These are phyloP conservation scores for Parauchenoglanis punctatus DNA, from an alignment of 2,797 vertebrate species.

Conservation along the genomic window DNA sequence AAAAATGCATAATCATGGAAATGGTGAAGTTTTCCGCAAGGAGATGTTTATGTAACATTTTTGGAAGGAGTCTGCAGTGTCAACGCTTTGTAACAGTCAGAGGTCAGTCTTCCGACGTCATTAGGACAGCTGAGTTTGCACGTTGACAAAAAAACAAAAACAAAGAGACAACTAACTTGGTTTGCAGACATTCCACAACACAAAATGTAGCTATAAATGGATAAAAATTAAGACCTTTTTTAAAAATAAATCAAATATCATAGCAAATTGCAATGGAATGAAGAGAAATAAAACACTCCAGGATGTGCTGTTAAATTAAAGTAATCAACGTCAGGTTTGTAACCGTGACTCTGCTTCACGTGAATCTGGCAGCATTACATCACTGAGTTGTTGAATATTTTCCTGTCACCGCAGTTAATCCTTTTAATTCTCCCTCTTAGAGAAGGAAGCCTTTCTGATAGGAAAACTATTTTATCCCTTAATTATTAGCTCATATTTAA, in stretches of 20 bases:
- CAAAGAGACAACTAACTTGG: background rate
- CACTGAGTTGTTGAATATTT: background rate
- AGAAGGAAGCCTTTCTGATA: background rate
- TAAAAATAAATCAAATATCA: background rate
- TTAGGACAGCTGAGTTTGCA: background rate
- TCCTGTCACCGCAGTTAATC: background rate
- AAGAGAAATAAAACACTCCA: background rate
- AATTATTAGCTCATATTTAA: background rate
- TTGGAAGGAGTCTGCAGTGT: background rate
- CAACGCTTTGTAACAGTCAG: background rate
- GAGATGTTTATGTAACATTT: background rate
- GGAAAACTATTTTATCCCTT: background rate
- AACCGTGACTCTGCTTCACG: background rate
- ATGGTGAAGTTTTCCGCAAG: background rate
- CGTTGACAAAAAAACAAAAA: background rate
- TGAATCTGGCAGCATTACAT: background rate
- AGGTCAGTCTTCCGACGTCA: background rate
- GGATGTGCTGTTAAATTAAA: background rate
- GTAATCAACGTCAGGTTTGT: background rate
- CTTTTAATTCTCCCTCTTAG: background rate
- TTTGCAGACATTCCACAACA: background rate
- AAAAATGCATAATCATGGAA: background rate
- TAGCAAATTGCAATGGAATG: background rate
- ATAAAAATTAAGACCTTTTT: background rate
- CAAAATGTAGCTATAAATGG: background rate